A percentile compares a stretch with the other conserved stretches of the same genome.
phyloP scores from a whole-genome alignment of 2,113 vertebrate genomes.

The Ariopsis seemanni region DNA sequence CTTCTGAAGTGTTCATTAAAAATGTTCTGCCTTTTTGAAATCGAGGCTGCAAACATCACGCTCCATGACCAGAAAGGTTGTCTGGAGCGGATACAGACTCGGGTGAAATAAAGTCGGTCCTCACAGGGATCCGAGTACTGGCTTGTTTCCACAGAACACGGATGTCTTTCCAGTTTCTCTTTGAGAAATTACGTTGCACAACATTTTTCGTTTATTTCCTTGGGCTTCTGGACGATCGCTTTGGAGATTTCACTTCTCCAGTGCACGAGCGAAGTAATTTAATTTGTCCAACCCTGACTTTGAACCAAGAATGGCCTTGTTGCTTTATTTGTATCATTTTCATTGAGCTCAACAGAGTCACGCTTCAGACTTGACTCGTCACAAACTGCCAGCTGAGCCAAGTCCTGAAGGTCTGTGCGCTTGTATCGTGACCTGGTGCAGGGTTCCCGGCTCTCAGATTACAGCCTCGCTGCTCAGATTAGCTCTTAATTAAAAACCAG shows the following conservation, averaged over 20 bases:
- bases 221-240: neutral
- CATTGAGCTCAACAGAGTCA: neutral
- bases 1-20: neutral
- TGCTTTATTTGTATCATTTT: neutral
- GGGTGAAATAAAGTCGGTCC: neutral
- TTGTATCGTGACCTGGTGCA: neutral
- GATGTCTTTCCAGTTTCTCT: neutral
- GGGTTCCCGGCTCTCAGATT: neutral
- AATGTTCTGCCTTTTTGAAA: no score
- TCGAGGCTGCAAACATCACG: no score
- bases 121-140: neutral
- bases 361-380: neutral
- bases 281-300: neutral
- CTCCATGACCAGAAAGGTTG: no score
- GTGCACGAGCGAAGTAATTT: neutral
- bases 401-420: neutral
- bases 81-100: no score
- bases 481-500: conserved; percentile 46
- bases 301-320: neutral
- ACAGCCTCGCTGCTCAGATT: conserved; percentile 8
- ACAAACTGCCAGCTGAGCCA: neutral
- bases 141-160: neutral
- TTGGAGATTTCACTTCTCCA: neutral
- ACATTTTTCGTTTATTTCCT: neutral
- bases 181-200: neutral